phyloP scores from a whole-genome alignment of 30 jellyfish, hydroid and myxozoan genomes.

The Chrysaora quinquecirrha region DNA sequence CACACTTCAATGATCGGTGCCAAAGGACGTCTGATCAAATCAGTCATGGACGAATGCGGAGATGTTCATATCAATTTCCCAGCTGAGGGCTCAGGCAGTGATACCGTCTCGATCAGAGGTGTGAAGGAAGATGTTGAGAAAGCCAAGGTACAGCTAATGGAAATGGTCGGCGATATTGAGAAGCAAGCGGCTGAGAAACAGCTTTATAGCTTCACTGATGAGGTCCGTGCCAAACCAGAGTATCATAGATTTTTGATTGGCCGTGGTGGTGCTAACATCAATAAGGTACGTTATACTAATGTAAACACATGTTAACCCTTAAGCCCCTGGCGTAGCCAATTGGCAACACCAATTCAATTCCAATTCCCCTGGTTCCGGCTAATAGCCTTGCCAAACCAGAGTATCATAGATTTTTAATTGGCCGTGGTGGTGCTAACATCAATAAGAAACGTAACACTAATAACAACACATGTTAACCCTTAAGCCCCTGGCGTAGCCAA shows the following conservation, averaged over 20 bases:
- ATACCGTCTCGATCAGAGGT: slow-evolving; percentile 77
- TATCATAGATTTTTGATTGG: slow-evolving; percentile 92
- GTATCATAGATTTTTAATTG: slow-evolving; percentile 88
- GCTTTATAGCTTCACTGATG: slow-evolving; percentile 81
- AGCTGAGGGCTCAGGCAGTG: slow-evolving; percentile 91
- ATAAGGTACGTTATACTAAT: too few species aligned
- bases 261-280: slow-evolving; percentile 90
- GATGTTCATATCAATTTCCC: slow-evolving; percentile 94
- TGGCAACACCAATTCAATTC: too few species aligned
- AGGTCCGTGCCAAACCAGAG: slow-evolving; percentile 96
- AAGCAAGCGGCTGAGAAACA: slow-evolving; percentile 75
- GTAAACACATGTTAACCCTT: too few species aligned
- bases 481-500: too few species aligned
- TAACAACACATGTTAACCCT: too few species aligned
- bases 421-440: slow-evolving; percentile 93
- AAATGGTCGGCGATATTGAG: slow-evolving; percentile 72
- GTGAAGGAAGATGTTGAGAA: slow-evolving; percentile 93
- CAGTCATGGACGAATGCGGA: slow-evolving; percentile 96
- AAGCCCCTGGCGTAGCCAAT: too few species aligned
- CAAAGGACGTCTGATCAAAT: slow-evolving; percentile 88
- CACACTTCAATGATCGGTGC: slow-evolving; percentile 96
- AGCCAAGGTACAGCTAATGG: slow-evolving; percentile 83
- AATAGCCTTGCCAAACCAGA: slow-evolving; percentile 97
- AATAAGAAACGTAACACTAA: too few species aligned
- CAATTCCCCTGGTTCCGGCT: too few species aligned